A percentile compares a stretch with the other conserved stretches of the same genome.
Conservation (phyloP, 2,797 vertebrate genomes). For the Molossus alvarezi region DNA sequence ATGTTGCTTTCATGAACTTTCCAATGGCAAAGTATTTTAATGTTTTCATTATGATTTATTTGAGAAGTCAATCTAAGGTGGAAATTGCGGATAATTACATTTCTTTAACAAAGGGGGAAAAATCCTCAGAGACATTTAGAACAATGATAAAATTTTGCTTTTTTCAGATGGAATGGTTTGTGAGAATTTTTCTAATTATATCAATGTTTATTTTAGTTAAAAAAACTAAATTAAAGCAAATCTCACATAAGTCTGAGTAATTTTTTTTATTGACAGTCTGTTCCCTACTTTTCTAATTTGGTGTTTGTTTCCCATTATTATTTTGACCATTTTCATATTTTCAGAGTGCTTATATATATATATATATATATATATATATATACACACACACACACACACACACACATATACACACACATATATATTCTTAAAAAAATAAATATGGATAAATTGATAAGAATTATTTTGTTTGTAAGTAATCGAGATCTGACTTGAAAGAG, state of each 20-base stretch:
- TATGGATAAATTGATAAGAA: background rate
- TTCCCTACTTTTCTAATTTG: background rate
- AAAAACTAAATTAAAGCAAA: background rate
- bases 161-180: background rate
- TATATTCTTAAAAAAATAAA: background rate
- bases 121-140: conserved; percentile 5
- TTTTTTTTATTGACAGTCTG: background rate
- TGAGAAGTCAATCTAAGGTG: conserved; percentile 48
- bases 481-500: background rate
- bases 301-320: background rate
- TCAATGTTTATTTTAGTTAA: conserved; percentile 46
- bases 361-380: background rate
- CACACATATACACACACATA: background rate
- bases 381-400: background rate
- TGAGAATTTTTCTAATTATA: conserved; percentile 54
- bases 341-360: background rate
- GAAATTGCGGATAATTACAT: conserved; percentile 60
- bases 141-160: conserved; percentile 38
- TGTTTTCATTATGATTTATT: background rate
- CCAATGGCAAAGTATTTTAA: conserved; percentile 63
- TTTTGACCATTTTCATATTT: background rate
- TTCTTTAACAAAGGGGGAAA: background rate
- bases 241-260: background rate
- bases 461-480: background rate
- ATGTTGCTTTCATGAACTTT: conserved; percentile 30